Evolutionary conservation across 2,888 invertebrate genomes (phyloP).

Genomic region (Cheilosia vulpina): DNA sequence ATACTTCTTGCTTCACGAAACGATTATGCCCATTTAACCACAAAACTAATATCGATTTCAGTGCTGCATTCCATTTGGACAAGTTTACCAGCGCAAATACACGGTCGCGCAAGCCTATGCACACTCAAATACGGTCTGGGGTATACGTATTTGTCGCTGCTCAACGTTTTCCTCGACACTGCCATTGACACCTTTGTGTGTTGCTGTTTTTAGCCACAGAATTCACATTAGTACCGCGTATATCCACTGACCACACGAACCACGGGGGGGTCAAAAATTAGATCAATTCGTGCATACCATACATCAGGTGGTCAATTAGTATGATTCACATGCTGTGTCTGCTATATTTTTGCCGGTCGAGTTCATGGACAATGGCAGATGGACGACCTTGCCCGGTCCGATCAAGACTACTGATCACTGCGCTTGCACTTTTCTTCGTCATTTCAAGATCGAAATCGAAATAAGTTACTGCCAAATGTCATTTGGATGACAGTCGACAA

Average conservation of each 20-base stretch:
- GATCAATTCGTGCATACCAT: constrained; percentile 28
- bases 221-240: constrained; percentile 29
- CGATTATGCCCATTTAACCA: not conserved
- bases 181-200: constrained; percentile 65
- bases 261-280: constrained; percentile 28
- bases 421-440: not conserved
- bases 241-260: not conserved
- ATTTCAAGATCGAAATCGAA: constrained; percentile 8
- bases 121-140: constrained; percentile 12
- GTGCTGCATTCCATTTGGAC: not conserved
- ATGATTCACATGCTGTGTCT: not conserved
- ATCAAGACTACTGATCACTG: not conserved
- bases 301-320: constrained; percentile 12
- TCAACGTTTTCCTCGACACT: constrained; percentile 52
- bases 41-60: not conserved
- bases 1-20: not conserved
- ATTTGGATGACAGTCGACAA: constrained; percentile 31
- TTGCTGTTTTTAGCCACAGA: constrained; percentile 22
- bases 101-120: constrained; percentile 3
- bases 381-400: not conserved
- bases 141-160: constrained; percentile 8
- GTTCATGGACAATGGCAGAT: not conserved
- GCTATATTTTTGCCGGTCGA: not conserved
- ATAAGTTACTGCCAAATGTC: constrained; percentile 32
- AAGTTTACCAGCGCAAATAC: not conserved